Percentiles rank a stretch among this genome's conserved stretches.
Evolutionary conservation across 2,888 invertebrate genomes (phyloP).

Genomic region (Ophion slaviceki): DNA sequence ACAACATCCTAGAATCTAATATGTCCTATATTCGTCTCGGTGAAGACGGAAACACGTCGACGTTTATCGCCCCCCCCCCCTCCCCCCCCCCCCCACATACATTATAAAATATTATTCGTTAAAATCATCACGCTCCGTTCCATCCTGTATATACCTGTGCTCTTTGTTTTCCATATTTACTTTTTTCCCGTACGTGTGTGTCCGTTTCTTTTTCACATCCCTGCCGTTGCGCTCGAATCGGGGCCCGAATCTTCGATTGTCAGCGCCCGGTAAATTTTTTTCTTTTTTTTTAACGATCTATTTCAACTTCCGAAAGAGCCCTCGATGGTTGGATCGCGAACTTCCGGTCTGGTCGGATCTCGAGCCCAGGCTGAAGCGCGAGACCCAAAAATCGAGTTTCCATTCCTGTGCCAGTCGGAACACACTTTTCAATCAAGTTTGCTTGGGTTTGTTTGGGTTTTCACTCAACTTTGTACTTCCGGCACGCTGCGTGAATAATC

Average conservation of each 20-base stretch:
- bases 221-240: slow-evolving; percentile 35
- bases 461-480: no score
- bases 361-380: no score
- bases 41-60: slow-evolving; percentile 73
- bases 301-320: no score
- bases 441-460: no score
- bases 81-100: slow-evolving; percentile 73
- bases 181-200: slow-evolving; percentile 21
- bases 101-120: slow-evolving; percentile 74
- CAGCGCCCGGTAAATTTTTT: no score
- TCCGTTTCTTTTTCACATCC: slow-evolving; percentile 40
- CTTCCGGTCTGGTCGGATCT: no score
- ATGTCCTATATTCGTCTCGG: slow-evolving; percentile 73
- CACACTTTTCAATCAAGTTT: no score
- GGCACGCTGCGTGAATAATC: neutral
- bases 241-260: neutral
- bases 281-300: neutral
- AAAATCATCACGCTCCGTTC: slow-evolving; percentile 57
- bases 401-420: no score
- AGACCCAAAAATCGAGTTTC: no score
- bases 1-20: slow-evolving; percentile 78
- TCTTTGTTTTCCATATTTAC: slow-evolving; percentile 30
- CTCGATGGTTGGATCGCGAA: no score
- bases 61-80: slow-evolving; percentile 67
- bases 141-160: slow-evolving; percentile 40